Conservation (phyloP, 2,888 invertebrate genomes). For the Orchesella flavescens region DNA sequence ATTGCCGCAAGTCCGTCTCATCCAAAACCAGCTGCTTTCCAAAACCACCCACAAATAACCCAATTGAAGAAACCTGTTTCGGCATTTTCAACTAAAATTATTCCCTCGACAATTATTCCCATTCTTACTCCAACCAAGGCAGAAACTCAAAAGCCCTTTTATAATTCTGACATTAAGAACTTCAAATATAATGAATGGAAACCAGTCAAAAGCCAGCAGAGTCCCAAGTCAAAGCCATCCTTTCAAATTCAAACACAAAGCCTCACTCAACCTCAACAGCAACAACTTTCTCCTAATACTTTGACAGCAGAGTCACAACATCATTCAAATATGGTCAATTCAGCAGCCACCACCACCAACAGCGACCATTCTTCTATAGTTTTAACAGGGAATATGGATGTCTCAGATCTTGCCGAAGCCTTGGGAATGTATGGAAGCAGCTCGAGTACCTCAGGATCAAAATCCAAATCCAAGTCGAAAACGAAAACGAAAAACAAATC, state of each 20-base stretch:
- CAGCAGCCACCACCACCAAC: background rate
- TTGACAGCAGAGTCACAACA: background rate
- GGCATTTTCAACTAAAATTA: background rate
- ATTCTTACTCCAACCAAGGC: background rate
- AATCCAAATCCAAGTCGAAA: background rate
- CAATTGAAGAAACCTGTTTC: too few species aligned
- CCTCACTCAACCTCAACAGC: too few species aligned
- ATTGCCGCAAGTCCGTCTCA: background rate
- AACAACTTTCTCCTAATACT: background rate
- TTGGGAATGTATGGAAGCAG: background rate
- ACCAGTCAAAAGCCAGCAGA: background rate
- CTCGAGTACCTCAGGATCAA: background rate
- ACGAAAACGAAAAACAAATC: background rate
- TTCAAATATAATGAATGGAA: too few species aligned
- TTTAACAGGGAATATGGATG: background rate
- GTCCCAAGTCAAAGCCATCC: background rate
- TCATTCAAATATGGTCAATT: background rate
- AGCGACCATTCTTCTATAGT: too few species aligned
- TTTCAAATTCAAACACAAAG: too few species aligned
- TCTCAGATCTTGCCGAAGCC: background rate
- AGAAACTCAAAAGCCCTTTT: background rate
- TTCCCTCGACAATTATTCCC: too few species aligned
- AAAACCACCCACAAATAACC: background rate
- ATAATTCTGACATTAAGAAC: too few species aligned
- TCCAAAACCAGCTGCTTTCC: background rate